These are phyloP conservation scores for Idaea aversata DNA, from an alignment of 2,888 invertebrate species.

Conservation along the genomic window DNA sequence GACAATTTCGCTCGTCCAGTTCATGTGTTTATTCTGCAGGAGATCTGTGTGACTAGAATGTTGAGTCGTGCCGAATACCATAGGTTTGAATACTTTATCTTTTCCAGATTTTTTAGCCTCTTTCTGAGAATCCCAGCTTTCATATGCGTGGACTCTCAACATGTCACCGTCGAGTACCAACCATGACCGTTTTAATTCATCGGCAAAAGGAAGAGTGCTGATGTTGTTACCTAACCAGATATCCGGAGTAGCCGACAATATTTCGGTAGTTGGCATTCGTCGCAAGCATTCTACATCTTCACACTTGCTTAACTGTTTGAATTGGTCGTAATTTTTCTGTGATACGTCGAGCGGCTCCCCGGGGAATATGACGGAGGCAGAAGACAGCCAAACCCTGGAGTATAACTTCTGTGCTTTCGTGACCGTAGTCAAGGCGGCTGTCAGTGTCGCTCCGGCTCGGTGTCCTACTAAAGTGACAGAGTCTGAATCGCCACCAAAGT, in stretches of 20 bases:
- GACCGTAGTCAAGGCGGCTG: conserved; percentile 86
- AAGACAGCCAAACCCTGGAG: conserved; percentile 89
- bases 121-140: conserved; percentile 80
- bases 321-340: conserved; percentile 81
- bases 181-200: conserved; percentile 86
- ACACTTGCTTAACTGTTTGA: conserved; percentile 80
- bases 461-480: conserved; percentile 92
- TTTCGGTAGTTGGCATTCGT: conserved; percentile 71
- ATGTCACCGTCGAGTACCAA: conserved; percentile 87
- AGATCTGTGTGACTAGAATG: conserved; percentile 85
- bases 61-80: conserved; percentile 87
- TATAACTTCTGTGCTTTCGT: conserved; percentile 83
- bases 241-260: conserved; percentile 86
- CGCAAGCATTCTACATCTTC: conserved; percentile 81
- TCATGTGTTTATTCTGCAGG: conserved; percentile 80
- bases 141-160: conserved; percentile 83
- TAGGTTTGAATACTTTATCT: conserved; percentile 67
- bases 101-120: conserved; percentile 62
- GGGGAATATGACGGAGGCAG: conserved; percentile 87
- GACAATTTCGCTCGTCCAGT: conserved; percentile 85
- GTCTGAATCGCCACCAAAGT: conserved; percentile 90
- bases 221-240: conserved; percentile 83
- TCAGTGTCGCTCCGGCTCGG: conserved; percentile 91
- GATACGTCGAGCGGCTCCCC: conserved; percentile 81
- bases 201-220: conserved; percentile 83